These are phyloP conservation scores for Ictalurus furcatus DNA, from an alignment of 2,113 vertebrate species.

Conservation along the genomic window DNA sequence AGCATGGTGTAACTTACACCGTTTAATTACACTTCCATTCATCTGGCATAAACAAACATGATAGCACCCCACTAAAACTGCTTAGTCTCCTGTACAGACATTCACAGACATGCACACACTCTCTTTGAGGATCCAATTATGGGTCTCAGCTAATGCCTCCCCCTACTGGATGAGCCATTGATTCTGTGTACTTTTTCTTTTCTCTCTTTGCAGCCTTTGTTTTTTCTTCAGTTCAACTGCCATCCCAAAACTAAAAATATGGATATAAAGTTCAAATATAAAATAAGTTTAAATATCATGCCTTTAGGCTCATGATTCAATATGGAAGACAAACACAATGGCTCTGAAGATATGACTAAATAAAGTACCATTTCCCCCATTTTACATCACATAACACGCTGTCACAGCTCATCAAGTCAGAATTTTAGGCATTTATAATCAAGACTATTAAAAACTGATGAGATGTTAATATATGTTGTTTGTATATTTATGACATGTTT, in stretches of 20 bases:
- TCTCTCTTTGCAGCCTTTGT: not conserved
- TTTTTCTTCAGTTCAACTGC: not conserved
- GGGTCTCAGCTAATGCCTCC: conserved; percentile 47
- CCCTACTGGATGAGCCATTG: conserved; percentile 43
- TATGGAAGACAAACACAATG: not conserved
- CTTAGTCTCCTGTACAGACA: conserved; percentile 46
- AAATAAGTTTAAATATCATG: not conserved
- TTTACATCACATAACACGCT: not conserved
- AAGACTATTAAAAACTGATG: not conserved
- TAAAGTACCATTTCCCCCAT: not conserved
- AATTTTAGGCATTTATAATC: not conserved
- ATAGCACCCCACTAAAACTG: conserved; percentile 63
- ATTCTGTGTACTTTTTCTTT: not conserved
- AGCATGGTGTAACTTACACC: conserved; percentile 65
- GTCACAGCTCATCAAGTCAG: not conserved
- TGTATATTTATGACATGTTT: not conserved
- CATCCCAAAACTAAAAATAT: not conserved
- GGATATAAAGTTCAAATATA: not conserved
- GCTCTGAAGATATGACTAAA: not conserved
- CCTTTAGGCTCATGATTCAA: not conserved
- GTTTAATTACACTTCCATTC: conserved; percentile 73
- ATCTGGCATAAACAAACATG: conserved; percentile 69
- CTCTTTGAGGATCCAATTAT: conserved; percentile 14
- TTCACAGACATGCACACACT: conserved; percentile 25
- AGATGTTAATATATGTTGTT: not conserved